Base-by-base conservation (phyloP, 2,797 vertebrate species). In the Acridotheres tristis region DNA sequence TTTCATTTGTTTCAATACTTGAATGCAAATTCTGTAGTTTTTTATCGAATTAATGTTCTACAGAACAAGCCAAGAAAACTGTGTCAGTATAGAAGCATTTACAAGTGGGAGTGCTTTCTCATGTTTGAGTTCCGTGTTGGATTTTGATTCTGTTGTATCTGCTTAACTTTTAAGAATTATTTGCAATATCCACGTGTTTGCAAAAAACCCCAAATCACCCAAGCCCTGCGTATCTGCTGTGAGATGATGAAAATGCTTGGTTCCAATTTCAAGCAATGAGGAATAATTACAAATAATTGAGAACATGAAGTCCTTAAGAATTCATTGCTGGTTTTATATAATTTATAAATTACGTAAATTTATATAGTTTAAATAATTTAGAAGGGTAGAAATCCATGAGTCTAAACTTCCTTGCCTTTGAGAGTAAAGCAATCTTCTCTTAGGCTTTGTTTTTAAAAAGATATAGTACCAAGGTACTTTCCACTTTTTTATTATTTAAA, bases 1-100 rank as follows among this genome's bases (percentile, higher is more conserved):
- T 83, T 85, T 55, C 53, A 82, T 94, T 94, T 88, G 22, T 85
- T 96, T 88, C n/a, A 90, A 68, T 83, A 77, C 13, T 53, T 80
- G 47, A 89, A 51, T 32, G 21, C 65, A 90, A 72, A 85, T 90
- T 62, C 51, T 63, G 17, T 90, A 62, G 2, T 7, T 66, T 85
- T 92, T 91, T 38, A 67, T 55, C 47, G 87, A 85, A 94, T 87
- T 90, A 55, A 63, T 53, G 27, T 91, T 83, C 69, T 76, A 8
- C 57, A 65, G 43, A 88, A 71, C 47, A 89, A 94, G 40, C 78
- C 79, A 90, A 80, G 42, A 67, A 77, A 79, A 88, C 63, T 77
- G 57, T 78, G 95, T 71, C 29, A 50, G 32, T 71, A 73, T 43
- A 69, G n/a, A 71, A 86, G 32, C 74, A 36, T 71, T 27, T 57